These are phyloP conservation scores for Labia minor DNA, from an alignment of 2,888 invertebrate species.

Conservation along the genomic window DNA sequence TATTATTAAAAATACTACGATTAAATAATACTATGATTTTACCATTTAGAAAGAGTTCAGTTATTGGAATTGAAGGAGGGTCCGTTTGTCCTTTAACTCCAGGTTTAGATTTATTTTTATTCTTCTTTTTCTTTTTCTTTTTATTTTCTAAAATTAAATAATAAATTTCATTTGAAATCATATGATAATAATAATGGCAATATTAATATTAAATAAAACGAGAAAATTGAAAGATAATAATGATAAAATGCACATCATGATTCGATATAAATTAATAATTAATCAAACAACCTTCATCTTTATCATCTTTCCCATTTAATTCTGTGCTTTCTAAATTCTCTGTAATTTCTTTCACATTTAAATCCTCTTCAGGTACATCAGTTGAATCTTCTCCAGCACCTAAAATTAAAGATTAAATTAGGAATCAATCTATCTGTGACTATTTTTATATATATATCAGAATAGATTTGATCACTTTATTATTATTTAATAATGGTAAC, in stretches of 20 bases:
- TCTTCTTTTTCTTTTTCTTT: conserved; percentile 34
- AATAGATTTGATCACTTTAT: too few species aligned
- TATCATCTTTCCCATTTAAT: conserved; percentile 22
- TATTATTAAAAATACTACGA: too few species aligned
- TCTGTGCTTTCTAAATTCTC: conserved; percentile 20
- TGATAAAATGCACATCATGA: too few species aligned
- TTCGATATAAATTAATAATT: too few species aligned
- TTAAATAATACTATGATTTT: conserved; percentile 30
- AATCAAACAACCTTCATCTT: conserved; percentile 17
- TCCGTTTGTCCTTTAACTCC: conserved; percentile 53
- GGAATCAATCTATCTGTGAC: neutral
- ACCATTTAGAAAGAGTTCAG: conserved; percentile 74
- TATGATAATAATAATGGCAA: too few species aligned
- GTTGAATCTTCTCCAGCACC: conserved; percentile 39
- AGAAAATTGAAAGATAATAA: too few species aligned
- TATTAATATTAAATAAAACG: too few species aligned
- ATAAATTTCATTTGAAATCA: too few species aligned
- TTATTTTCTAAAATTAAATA: conserved; percentile 36
- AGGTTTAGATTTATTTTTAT: conserved; percentile 21
- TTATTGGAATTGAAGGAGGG: conserved; percentile 79
- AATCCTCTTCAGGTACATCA: conserved; percentile 36
- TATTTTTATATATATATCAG: conserved; percentile 17
- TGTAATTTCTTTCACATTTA: conserved; percentile 27
- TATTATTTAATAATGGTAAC: too few species aligned
- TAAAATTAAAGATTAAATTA: conserved; percentile 25